Base-by-base conservation (phyloP, 1,140 invertebrate species). In the Diprion similis region DNA sequence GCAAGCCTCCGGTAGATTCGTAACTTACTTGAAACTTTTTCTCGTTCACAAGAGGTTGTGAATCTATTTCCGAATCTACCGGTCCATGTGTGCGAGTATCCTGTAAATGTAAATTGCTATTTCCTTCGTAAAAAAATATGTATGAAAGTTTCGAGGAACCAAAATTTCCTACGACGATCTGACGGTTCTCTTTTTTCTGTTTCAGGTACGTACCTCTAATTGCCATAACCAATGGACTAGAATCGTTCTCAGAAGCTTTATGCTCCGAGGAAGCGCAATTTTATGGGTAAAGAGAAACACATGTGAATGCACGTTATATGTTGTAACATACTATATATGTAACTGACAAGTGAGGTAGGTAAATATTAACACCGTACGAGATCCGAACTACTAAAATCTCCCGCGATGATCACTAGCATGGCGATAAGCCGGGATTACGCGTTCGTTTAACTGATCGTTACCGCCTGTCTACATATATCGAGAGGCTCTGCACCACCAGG, bases 361-460 rank as follows among this genome's bases (percentile, higher is more conserved):
- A 59, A 59, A 59, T 59, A 59, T 59, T 17, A 59, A 15, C n/a
- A 59, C 24, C 24, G 1, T 37, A 37, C 51, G 51, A 59, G 11
- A 59, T 59, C 4, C n/a, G 51, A 59, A 59, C 51, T 17, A 59
- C 51, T 59, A 59, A 59, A 59, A 59, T 59, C 51, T 59, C 11
- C 51, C 51, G 11, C n/a, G 11, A 17, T 9, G 51, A 59, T 15
- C n/a, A 59, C 51, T 17, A 17, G 51, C n/a, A 15, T 17, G 51
- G 51, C 51, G 51, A 59, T 59, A 59, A 59, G 51, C 51, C 51
- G n/a, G 51, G 51, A 13, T 59, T 59, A 59, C 51, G 51, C 51
- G n/a, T 15, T 59, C 51, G 51, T 59, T 59, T 59, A 59, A 59
- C 51, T 59, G 51, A 17, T 59, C 51, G 51, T 59, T 59, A 59